Evolutionary conservation across 2,888 invertebrate genomes (phyloP).

Genomic region (Schrankia costaestrigalis): DNA sequence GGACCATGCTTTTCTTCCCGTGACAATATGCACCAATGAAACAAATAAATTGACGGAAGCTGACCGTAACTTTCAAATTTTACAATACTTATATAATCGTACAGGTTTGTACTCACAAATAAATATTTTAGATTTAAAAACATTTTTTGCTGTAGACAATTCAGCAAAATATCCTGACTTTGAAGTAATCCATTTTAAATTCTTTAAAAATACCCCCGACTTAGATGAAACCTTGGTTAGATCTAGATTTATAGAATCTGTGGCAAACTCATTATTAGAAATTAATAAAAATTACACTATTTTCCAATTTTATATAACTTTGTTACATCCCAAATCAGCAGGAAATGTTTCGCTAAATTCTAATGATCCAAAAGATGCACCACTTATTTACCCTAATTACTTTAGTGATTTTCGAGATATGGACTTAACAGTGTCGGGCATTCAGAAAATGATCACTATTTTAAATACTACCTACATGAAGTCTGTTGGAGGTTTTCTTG

Average conservation of each 20-base stretch:
- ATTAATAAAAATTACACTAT: conserved; percentile 44
- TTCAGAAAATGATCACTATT: conserved; percentile 45
- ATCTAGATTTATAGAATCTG: conserved; percentile 33
- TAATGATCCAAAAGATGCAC: conserved; percentile 75
- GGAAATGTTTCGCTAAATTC: conserved; percentile 80
- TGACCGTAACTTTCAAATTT: conserved; percentile 45
- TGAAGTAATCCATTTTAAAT: conserved; percentile 38
- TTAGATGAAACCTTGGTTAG: conserved; percentile 1
- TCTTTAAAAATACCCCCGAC: conserved; percentile 47
- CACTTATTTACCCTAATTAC: conserved; percentile 55
- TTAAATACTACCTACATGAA: conserved; percentile 19
- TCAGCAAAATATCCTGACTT: conserved; percentile 47
- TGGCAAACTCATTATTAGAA: conserved; percentile 38
- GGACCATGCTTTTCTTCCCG: conserved; percentile 68
- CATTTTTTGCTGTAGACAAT: conserved; percentile 42
- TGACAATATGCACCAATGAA: too few species aligned
- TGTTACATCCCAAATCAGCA: conserved; percentile 73
- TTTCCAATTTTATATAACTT: conserved; percentile 49
- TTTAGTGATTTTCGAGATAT: conserved; percentile 79
- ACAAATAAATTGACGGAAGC: conserved; percentile 36
- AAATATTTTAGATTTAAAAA: conserved; percentile 76
- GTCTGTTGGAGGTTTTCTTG: conserved; percentile 26
- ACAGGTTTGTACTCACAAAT: conserved; percentile 70
- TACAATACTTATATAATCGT: conserved; percentile 70
- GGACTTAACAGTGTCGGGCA: conserved; percentile 43